Evolutionary conservation across 2,888 invertebrate genomes (phyloP).

Genomic region (Erannis defoliaria): DNA sequence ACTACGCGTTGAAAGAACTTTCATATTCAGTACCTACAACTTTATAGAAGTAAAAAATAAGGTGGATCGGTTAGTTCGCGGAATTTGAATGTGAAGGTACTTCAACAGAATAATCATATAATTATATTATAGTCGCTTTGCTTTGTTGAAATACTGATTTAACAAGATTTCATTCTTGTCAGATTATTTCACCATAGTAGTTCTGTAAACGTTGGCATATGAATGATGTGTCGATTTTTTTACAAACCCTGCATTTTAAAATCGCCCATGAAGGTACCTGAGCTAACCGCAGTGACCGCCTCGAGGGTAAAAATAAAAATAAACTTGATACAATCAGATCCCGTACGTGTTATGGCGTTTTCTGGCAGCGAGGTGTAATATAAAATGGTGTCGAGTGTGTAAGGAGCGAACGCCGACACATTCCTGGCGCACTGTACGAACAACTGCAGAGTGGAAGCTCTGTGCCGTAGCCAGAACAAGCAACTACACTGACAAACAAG

Average conservation of each 20-base stretch:
- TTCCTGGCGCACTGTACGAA: constrained; percentile 48
- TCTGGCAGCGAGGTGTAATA: constrained; percentile 65
- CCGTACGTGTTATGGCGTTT: constrained; percentile 57
- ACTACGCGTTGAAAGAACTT: constrained; percentile 25
- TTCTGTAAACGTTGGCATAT: constrained; percentile 13
- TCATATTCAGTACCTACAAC: constrained; percentile 21
- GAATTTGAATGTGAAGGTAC: background rate
- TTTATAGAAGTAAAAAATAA: background rate
- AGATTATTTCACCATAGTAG: background rate
- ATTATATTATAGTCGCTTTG: background rate
- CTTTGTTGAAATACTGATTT: background rate
- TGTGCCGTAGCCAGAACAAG: background rate
- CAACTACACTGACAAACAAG: background rate
- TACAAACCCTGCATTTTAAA: constrained; percentile 34
- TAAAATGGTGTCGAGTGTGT: constrained; percentile 56
- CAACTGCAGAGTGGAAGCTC: constrained; percentile 20
- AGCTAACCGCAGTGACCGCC: constrained; percentile 48
- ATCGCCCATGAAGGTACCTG: constrained; percentile 39
- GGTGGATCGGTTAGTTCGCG: background rate
- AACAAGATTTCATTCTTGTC: constrained; percentile 16
- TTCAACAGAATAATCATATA: background rate
- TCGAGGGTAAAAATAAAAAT: constrained; percentile 49
- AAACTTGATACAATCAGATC: constrained; percentile 56
- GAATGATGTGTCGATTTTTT: constrained; percentile 13
- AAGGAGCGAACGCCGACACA: constrained; percentile 67